phyloP scores from a whole-genome alignment of 2,797 vertebrate genomes.

The Tamandua tetradactyla region DNA sequence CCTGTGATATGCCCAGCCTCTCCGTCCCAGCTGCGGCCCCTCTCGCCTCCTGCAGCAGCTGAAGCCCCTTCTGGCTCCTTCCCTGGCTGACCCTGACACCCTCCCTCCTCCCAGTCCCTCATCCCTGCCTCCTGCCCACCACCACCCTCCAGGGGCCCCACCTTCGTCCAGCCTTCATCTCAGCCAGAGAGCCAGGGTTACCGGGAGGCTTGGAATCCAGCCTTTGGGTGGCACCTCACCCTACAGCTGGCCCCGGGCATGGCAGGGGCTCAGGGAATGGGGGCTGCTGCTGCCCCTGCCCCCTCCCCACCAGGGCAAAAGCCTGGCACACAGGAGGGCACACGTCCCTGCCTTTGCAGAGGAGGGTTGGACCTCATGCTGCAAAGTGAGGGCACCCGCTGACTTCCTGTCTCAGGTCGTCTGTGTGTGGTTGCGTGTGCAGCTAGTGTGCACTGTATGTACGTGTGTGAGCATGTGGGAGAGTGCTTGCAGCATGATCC shows the following conservation, averaged over 20 bases:
- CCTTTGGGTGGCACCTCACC: too few species aligned
- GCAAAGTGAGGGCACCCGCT: background rate
- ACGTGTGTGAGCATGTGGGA: background rate
- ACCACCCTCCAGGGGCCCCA: background rate
- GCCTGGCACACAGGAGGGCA: accelerated
- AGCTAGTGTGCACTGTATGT: background rate
- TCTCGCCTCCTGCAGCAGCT: accelerated
- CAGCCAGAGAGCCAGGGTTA: background rate
- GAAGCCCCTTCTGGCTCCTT: background rate
- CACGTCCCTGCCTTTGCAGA: accelerated
- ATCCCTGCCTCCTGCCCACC: too few species aligned
- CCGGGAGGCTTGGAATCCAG: background rate
- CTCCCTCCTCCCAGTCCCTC: too few species aligned
- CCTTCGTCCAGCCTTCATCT: background rate
- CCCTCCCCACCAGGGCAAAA: too few species aligned
- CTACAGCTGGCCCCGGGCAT: background rate
- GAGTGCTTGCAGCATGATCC: background rate
- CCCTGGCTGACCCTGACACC: accelerated
- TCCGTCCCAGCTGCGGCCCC: accelerated
- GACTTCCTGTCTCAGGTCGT: accelerated
- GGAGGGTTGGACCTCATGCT: accelerated
- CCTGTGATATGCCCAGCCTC: background rate
- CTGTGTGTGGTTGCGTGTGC: too few species aligned
- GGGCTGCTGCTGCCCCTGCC: accelerated
- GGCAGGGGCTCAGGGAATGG: background rate